Percentiles rank a stretch among this genome's conserved stretches.
These are phyloP conservation scores for Ciconia stormi DNA, from an alignment of 2,113 vertebrate genomes.

Conservation along the genomic window DNA sequence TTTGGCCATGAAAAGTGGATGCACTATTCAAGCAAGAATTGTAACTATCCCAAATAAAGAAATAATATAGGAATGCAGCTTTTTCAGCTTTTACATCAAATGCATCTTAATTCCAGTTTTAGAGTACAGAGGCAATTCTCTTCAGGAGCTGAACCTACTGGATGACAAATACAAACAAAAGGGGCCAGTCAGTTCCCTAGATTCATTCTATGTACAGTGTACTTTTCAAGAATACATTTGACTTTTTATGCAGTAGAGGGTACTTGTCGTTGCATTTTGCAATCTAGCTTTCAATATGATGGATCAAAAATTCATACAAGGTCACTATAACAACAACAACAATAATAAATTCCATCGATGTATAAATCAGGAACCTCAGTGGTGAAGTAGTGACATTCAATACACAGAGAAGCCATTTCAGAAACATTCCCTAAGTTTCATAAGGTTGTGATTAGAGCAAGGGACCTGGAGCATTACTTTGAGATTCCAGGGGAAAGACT, in stretches of 20 bases:
- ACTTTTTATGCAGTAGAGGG: constrained; percentile 28
- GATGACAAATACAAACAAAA: constrained; percentile 6
- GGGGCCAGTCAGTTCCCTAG: background rate
- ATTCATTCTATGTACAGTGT: background rate
- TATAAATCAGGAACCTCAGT: constrained; percentile 29
- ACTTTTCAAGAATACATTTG: constrained; percentile 37
- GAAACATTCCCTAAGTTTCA: constrained; percentile 25
- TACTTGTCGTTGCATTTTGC: constrained; percentile 10
- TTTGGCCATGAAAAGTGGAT: background rate
- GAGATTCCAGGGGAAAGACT: background rate
- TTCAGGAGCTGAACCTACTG: background rate
- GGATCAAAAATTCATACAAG: constrained; percentile 53
- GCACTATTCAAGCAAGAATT: background rate
- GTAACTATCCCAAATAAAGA: background rate
- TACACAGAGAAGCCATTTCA: constrained; percentile 27
- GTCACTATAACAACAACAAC: constrained; percentile 33
- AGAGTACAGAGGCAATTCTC: background rate
- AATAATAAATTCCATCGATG: constrained; percentile 25
- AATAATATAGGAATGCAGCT: background rate
- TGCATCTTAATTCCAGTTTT: background rate
- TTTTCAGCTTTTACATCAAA: background rate
- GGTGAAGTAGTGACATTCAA: constrained; percentile 15
- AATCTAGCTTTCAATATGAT: constrained; percentile 39
- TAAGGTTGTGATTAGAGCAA: constrained; percentile 10
- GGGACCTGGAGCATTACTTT: background rate